Evolutionary conservation across 2,888 invertebrate genomes (phyloP), one percentile per base, ranked within the genome.

Genomic region (Anoncus sp.): DNA sequence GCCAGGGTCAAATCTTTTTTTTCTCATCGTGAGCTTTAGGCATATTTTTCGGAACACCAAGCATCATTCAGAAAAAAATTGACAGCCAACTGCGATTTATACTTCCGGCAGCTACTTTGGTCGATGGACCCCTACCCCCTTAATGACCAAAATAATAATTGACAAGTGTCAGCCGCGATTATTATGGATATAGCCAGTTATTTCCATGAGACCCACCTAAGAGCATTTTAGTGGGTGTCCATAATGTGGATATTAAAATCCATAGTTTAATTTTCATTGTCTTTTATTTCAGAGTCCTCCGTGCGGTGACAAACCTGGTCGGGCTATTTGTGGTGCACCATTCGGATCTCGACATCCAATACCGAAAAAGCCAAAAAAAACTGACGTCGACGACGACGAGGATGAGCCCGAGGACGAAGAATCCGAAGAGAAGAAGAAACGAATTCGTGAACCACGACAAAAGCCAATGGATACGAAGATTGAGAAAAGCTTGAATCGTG

Each of bases 281-380:
- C n/a, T 45, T 24, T 16, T 3, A n/a, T 59, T 70, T 43, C 24
- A 86, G 86, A 82, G 82, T 35, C 87, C 87, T 22, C 85, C 87
- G 0, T 85, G 86, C 49, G 86, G 86, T 27, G 78, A 69, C 1
- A 86, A 77, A 63, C 82, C 85, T 49, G 86, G 86, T 3, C 83
- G 83, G 55, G 80, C 85, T 3, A 78, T 86, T 7, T 86, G 86
- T 24, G 83, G 81, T 5, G 86, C 82, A 10, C 82, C 83, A 10
- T 85, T 82, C 14, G 85, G 86, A 24, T 55, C 69, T 20, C 81
- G 77, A 10, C 73, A 84, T 67, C 81, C 83, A 0, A n/a, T 67
- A 3, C 75, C 75, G 14, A 75, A 77, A 3, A 81, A 81, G 74
- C 74, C 60, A 43, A 67, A 76, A 14, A 77, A 79, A 38, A 75